A percentile compares a stretch with the other conserved stretches of the same genome.
These are phyloP conservation scores for Ceratoteleas bidentatus DNA, from an alignment of 1,140 invertebrate genomes.

Conservation along the genomic window DNA sequence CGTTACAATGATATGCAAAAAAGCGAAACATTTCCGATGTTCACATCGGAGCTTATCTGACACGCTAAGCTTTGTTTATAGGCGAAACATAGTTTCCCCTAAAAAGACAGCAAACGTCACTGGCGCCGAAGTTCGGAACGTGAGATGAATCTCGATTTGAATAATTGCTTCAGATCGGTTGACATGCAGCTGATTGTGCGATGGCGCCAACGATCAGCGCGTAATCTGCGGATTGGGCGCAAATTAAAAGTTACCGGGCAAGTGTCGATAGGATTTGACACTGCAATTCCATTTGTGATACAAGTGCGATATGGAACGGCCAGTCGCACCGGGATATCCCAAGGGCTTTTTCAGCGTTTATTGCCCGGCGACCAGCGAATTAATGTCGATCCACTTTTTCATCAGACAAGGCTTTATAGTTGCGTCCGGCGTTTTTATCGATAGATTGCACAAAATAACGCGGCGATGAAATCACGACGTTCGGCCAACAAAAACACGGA, in stretches of 20 bases:
- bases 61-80: too few relatives aligned
- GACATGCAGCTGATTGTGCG: constrained; percentile 14
- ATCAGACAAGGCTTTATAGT: too few relatives aligned
- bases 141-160: constrained; percentile 19
- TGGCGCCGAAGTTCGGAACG: too few relatives aligned
- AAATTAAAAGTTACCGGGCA: constrained; percentile 31
- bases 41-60: too few relatives aligned
- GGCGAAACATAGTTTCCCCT: too few relatives aligned
- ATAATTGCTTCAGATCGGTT: constrained; percentile 35
- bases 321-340: constrained; percentile 24
- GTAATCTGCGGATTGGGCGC: constrained; percentile 37
- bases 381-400: neutral
- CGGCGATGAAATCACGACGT: too few relatives aligned
- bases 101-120: too few relatives aligned
- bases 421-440: too few relatives aligned
- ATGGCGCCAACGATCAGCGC: constrained; percentile 2
- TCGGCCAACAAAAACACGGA: too few relatives aligned
- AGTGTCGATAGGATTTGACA: constrained; percentile 25
- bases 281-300: constrained; percentile 23
- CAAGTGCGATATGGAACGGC: constrained; percentile 9
- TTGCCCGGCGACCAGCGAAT: constrained; percentile 1
- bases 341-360: constrained; percentile 23
- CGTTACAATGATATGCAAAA: too few relatives aligned
- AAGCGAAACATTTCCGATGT: too few relatives aligned
- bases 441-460: too few relatives aligned